A percentile compares a stretch with the other conserved stretches of the same genome.
These are phyloP conservation scores for Cataglyphis albicans DNA, from an alignment of 2,888 invertebrate species.

Conservation along the genomic window DNA sequence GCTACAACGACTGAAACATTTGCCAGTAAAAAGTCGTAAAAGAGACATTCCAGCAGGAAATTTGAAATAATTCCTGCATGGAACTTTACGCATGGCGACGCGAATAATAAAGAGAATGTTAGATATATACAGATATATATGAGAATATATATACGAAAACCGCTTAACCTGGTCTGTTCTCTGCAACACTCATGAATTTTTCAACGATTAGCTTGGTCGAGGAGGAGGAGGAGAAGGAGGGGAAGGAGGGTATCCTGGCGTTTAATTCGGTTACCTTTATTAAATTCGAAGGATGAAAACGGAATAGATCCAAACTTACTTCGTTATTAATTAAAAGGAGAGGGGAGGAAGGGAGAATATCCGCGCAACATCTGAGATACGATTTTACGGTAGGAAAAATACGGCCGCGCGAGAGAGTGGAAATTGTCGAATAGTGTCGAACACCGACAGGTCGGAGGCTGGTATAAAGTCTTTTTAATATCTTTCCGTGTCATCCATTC, in stretches of 20 bases:
- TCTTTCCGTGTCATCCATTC: slow-evolving; percentile 54
- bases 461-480: slow-evolving; percentile 57
- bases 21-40: background rate
- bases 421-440: slow-evolving; percentile 50
- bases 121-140: background rate
- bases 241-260: slow-evolving; percentile 19
- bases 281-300: slow-evolving; percentile 58
- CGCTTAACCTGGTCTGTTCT: slow-evolving; percentile 40
- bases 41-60: slow-evolving; percentile 21
- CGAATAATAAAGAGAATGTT: slow-evolving; percentile 33
- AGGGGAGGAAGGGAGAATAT: slow-evolving; percentile 35
- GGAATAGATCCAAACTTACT: slow-evolving; percentile 53
- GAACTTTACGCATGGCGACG: slow-evolving; percentile 33
- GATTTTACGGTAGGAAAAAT: slow-evolving; percentile 50
- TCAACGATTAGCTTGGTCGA: slow-evolving; percentile 35
- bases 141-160: slow-evolving; percentile 15
- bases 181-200: slow-evolving; percentile 65
- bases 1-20: slow-evolving; percentile 18
- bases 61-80: slow-evolving; percentile 35
- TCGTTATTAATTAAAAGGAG: slow-evolving; percentile 70
- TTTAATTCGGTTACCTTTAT: slow-evolving; percentile 69
- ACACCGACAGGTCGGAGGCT: slow-evolving; percentile 42
- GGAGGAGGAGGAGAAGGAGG: too few relatives aligned
- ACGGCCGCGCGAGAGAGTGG: slow-evolving; percentile 2
- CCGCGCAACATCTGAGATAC: slow-evolving; percentile 56